Base-by-base conservation (phyloP, 2,113 vertebrate genomes). In the Sarotherodon lohbergeri region DNA sequence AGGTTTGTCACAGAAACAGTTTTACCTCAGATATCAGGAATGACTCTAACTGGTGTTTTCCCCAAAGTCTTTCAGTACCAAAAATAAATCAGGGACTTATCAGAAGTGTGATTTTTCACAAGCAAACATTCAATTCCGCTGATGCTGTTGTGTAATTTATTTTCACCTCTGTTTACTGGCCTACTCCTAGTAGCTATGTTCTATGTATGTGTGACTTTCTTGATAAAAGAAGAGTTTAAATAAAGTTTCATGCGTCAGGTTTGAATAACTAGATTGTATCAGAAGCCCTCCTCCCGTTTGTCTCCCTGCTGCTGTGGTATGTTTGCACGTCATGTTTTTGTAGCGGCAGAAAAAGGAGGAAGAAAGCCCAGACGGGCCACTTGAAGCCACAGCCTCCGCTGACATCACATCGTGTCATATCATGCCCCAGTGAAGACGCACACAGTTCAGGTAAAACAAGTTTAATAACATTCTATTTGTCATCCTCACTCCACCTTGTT, bases 361-460 rank as follows among this genome's bases (percentile, higher is more conserved):
- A 90, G 88, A 91, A 76, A 81, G 61, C 9, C 9, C 52, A 61
- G 83, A 39, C 16, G 1, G 13, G 27, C 63, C 29, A 39, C 43
- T 11, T 29, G 16, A 63, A 86, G 76, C 88, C 85, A 85, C 91
- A 63, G 57, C 90, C 92, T 92, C 82, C 85, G 0, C 3, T 95
- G 94, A 94, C 87, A 84, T 92, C 92, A 91, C 88, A 88, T 91
- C 90, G 14, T 76, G 63, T 86, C 92, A 91, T 80, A 57, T 55
- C 10, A 9, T 81, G 66, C 24, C 7, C 9, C 16, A 46, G 55
- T 86, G 59, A 87, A 86, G 85, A 89, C 81, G 76, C 80, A 66
- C 10, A 10, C 66, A 14, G 12, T 71, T 92, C 96, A 90, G 94
- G 96, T 95, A 94, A 89, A 96, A 95, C 96, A 1, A 71, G 96